A percentile compares a stretch with the other conserved stretches of the same genome.
Evolutionary conservation across 2,888 invertebrate genomes (phyloP).

Genomic region (Drosophila parthenogenetica): DNA sequence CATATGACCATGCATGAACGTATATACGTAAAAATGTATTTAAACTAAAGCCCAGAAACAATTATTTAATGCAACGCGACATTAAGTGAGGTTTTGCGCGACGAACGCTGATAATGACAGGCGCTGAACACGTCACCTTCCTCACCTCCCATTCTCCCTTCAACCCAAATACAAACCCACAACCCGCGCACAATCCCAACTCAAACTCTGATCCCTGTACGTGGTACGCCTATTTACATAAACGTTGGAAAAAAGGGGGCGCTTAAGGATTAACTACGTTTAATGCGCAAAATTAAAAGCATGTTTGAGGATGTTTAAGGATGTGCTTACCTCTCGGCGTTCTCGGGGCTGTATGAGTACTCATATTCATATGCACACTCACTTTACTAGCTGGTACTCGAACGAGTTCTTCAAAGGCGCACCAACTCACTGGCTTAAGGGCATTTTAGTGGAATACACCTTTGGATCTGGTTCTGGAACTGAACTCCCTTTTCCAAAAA

Average conservation of each 20-base stretch:
- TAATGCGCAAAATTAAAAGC: slow-evolving; percentile 78
- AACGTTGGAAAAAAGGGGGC: slow-evolving; percentile 35
- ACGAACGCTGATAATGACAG: slow-evolving; percentile 59
- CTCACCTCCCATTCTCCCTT: background rate
- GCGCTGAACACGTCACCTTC: slow-evolving; percentile 38
- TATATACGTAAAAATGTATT: slow-evolving; percentile 61
- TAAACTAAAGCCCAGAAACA: slow-evolving; percentile 68
- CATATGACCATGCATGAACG: slow-evolving; percentile 12
- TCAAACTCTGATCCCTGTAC: slow-evolving; percentile 9
- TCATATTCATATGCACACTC: slow-evolving; percentile 21
- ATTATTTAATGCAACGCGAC: slow-evolving; percentile 78
- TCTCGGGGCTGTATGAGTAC: slow-evolving; percentile 4
- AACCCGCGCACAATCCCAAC: background rate
- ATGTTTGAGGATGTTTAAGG: slow-evolving; percentile 48
- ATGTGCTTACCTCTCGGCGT: slow-evolving; percentile 30
- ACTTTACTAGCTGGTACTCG: slow-evolving; percentile 17
- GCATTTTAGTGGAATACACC: slow-evolving; percentile 63
- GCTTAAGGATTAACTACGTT: slow-evolving; percentile 74
- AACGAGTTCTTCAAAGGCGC: slow-evolving; percentile 65
- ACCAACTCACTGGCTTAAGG: slow-evolving; percentile 49
- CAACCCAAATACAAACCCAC: background rate
- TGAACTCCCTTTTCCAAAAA: slow-evolving; percentile 42
- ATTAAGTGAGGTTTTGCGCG: slow-evolving; percentile 65
- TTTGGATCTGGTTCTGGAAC: slow-evolving; percentile 40
- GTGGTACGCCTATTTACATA: slow-evolving; percentile 46